Evolutionary conservation across 2,797 vertebrate species (phyloP).

Genomic region (Discoglossus pictus): DNA sequence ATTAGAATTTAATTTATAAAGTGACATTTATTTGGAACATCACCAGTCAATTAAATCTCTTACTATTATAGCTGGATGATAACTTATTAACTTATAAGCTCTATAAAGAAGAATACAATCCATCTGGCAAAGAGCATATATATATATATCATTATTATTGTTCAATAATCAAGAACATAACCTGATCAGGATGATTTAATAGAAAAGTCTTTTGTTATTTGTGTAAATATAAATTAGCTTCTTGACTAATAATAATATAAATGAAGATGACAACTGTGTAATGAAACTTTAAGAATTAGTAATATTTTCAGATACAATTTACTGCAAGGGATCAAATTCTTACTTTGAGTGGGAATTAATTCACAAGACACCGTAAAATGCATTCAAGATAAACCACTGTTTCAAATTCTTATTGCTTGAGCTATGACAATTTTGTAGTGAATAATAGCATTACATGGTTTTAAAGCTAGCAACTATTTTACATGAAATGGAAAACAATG

Average conservation of each 20-base stretch:
- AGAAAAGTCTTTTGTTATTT: too few species aligned
- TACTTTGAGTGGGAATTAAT: constrained; percentile 1
- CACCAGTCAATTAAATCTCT: too few species aligned
- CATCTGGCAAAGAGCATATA: too few species aligned
- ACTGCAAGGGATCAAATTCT: constrained; percentile 10
- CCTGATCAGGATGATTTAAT: too few species aligned
- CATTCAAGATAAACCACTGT: constrained; percentile 22
- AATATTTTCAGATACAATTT: constrained; percentile 54
- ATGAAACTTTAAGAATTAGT: constrained; percentile 65
- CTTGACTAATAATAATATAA: constrained; percentile 60
- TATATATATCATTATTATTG: too few species aligned
- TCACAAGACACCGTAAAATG: not conserved
- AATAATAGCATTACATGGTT: constrained; percentile 22
- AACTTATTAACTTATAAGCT: too few species aligned
- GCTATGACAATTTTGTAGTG: constrained; percentile 12
- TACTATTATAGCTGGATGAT: too few species aligned
- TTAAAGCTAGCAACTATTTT: constrained; percentile 22
- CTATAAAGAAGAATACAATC: too few species aligned
- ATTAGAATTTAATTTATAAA: too few species aligned
- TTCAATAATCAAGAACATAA: too few species aligned
- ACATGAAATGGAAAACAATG: constrained; percentile 31
- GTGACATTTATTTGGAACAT: too few species aligned
- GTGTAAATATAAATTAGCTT: constrained; percentile 57
- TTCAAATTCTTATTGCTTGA: constrained; percentile 12
- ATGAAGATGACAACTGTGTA: constrained; percentile 66